Evolutionary conservation across 2,113 vertebrate species (phyloP), one percentile per base, ranked within the genome.

Genomic region (Callocephalon fimbriatum): DNA sequence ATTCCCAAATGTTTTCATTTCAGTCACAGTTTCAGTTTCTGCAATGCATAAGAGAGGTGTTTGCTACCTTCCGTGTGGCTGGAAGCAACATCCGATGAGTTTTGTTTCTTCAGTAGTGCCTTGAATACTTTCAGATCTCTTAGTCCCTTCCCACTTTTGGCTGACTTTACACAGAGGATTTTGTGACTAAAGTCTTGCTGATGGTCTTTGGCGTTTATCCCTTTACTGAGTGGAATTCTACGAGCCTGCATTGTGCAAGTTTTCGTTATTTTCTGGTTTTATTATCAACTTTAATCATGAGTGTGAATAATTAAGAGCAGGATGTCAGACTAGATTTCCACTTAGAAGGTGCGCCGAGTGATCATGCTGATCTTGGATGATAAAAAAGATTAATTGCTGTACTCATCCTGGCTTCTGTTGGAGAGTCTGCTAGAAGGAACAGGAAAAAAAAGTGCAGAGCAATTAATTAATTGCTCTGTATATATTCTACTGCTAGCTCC

Each of bases 301-400:
- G 17, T 42, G 7, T 78, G 74, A 70, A 45, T 86, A 93, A 84
- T 86, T 71, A 93, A 92, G 44, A 72, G 54, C 65, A 84, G 83
- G 70, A 81, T 96, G 56, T 94, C 73, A 81, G 61, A 68, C n/a
- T 77, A 82, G 47, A 29, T 94, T 94, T 91, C 48, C 70, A 38
- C 61, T 91, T 77, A 73, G 61, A 71, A 93, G 73, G 51, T 86
- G 62, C 51, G 27, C 71, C 42, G 32, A 71, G 54, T 90, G 71
- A 92, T 94, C 86, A 59, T 2, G 8, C 72, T 88, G 56, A 91
- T 92, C 61, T 97, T 6, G 1, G 65, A 72, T 87, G 59, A 93
- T 93, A 89, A 94, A 91, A 92, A 86, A 81, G 68, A 94, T 93
- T 84, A 80, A 88, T 92, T 90, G 86, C 72, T 78, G 17, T 88